Evolutionary conservation across 2,888 invertebrate genomes (phyloP).

Genomic region (Callinectes sapidus): DNA sequence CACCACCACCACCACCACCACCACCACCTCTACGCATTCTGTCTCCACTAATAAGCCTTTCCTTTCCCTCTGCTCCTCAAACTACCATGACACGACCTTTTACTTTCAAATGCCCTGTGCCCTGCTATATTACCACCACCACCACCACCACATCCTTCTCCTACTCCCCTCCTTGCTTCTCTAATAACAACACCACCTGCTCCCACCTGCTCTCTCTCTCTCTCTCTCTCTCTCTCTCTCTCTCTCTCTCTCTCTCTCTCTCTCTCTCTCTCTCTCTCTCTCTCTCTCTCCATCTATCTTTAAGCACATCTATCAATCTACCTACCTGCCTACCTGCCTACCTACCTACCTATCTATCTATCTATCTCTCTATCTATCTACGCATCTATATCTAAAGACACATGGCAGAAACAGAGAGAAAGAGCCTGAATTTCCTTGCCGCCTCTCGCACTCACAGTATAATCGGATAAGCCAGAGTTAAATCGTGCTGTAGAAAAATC

Average conservation of each 20-base stretch:
- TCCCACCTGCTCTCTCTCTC: too few species aligned
- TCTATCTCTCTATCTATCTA: neutral
- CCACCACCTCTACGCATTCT: neutral
- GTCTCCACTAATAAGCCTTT: neutral
- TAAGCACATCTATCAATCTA: neutral
- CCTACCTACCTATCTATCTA: neutral
- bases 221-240: too few species aligned
- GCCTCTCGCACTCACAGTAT: neutral
- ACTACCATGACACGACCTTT: neutral
- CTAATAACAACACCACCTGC: too few species aligned
- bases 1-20: neutral
- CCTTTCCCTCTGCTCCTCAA: neutral
- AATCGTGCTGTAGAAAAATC: neutral
- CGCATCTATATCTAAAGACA: too few species aligned
- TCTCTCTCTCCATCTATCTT: neutral
- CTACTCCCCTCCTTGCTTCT: too few species aligned
- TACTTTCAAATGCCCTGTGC: neutral
- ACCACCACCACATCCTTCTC: too few species aligned
- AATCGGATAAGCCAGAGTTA: neutral
- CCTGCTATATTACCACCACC: too few species aligned
- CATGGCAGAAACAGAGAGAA: too few species aligned
- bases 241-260: too few species aligned
- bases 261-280: neutral
- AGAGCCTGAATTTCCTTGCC: too few species aligned
- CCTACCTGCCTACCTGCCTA: too few species aligned